Evolutionary conservation across 2,888 invertebrate genomes (phyloP), one percentile per base, ranked within the genome.

Genomic region (Synanthedon tipuliformis): DNA sequence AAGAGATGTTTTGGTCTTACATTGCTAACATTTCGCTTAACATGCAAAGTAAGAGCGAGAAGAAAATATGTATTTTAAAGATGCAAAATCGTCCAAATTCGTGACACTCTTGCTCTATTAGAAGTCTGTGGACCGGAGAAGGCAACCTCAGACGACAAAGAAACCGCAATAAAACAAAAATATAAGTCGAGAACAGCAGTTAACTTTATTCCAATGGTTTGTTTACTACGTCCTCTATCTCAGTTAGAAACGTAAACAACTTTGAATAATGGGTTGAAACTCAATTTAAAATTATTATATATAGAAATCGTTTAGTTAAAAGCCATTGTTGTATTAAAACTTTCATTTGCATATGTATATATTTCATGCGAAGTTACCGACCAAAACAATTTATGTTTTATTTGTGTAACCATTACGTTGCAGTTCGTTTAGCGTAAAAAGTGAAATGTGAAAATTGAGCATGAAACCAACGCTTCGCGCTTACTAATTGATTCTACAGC

Each of bases 341-440:
- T 45, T 45, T 60, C 34, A 34, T 34, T 34, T 34, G 8, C 34
- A 53, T 57, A n/a, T n/a, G n/a, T n/a, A 57, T 60, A 55, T 60
- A 53, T 57, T 59, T 54, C 57, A 57, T 53, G 56, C 61, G 57
- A 52, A 60, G 66, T 67, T 59, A 66, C 65, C 65, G 65, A 68
- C 65, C 65, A 66, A 66, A 64, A 62, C 58, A 58, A 57, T 60
- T 63, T 64, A 66, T 62, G 62, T 71, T 76, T 73, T 71, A 76
- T 77, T 72, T 69, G 68, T 71, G 67, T 64, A 59, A 68, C 71
- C 71, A 73, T 78, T 76, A 72, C 75, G n/a, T 34, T 27, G 73
- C 78, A 75, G 72, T 64, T 68, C 75, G 75, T 75, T 79, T 67
- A 74, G 75, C 75, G 62, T 69, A 67, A 75, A 78, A 74, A 73